Percentiles rank a stretch among this genome's conserved stretches.
Conservation (phyloP, 2,888 invertebrate genomes). For the Metallyticus violacea region DNA sequence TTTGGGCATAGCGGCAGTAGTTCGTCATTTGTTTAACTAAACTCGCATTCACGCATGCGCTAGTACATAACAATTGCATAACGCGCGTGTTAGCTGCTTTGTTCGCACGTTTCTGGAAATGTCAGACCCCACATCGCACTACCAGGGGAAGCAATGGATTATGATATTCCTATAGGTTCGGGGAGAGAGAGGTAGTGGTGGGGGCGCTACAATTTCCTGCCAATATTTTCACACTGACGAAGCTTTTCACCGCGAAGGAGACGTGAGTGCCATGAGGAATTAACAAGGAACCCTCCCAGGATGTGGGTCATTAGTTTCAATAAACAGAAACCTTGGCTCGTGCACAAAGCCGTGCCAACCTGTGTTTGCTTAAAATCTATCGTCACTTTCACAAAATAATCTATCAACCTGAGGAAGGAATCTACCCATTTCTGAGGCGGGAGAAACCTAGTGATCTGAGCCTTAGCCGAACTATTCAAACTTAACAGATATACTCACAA, state of each 20-base stretch:
- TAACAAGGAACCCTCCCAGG: neutral
- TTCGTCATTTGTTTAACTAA: too few relatives aligned
- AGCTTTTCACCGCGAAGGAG: slow-evolving; percentile 21
- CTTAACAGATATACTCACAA: too few relatives aligned
- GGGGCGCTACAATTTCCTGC: slow-evolving; percentile 30
- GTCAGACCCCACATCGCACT: neutral
- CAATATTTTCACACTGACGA: slow-evolving; percentile 33
- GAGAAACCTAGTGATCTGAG: too few relatives aligned
- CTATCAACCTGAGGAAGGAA: too few relatives aligned
- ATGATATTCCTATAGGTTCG: neutral
- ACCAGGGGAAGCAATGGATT: neutral
- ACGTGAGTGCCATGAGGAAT: slow-evolving; percentile 30
- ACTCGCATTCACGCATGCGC: too few relatives aligned
- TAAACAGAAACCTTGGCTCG: neutral
- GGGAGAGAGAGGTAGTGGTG: neutral
- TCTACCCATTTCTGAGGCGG: too few relatives aligned
- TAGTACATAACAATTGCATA: too few relatives aligned
- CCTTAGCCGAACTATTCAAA: too few relatives aligned
- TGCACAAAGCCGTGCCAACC: neutral
- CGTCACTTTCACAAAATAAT: too few relatives aligned
- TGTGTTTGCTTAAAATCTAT: too few relatives aligned
- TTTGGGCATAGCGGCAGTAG: neutral
- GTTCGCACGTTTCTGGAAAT: neutral
- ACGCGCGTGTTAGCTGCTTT: too few relatives aligned
- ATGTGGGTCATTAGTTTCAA: neutral